phyloP scores from a whole-genome alignment of 2,113 vertebrate species.

The Apeltes quadracus region DNA sequence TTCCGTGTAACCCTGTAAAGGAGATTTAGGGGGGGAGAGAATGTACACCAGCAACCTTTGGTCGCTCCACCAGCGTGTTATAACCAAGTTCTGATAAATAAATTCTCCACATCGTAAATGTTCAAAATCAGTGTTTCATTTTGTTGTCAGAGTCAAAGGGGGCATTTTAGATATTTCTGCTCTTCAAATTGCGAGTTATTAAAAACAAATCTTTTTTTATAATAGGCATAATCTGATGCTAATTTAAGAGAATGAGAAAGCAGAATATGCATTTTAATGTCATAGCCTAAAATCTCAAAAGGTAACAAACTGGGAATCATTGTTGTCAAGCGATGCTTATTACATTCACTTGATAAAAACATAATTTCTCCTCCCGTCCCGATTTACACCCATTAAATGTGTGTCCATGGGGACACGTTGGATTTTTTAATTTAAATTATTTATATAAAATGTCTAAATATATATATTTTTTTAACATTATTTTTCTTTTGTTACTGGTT shows the following conservation, averaged over 20 bases:
- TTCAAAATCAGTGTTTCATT: not conserved
- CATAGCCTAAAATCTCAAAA: not conserved
- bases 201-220: too few species aligned
- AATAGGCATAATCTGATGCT: not conserved
- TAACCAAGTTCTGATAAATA: too few species aligned
- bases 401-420: not conserved
- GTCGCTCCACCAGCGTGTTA: too few species aligned
- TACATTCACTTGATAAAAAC: not conserved
- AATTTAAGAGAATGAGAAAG: not conserved
- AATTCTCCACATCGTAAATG: not conserved
- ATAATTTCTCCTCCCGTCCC: not conserved
- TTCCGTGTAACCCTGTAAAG: constrained; percentile 89
- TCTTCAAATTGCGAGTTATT: too few species aligned
- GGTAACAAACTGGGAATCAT: too few species aligned
- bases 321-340: not conserved
- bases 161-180: too few species aligned
- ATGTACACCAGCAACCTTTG: not conserved
- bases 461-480: not conserved
- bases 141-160: not conserved
- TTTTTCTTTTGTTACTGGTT: not conserved
- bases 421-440: too few species aligned
- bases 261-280: too few species aligned
- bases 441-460: not conserved
- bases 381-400: not conserved
- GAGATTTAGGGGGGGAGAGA: constrained; percentile 76